Evolutionary conservation across 2,888 invertebrate species (phyloP).

Genomic region (Perithous albicinctus): DNA sequence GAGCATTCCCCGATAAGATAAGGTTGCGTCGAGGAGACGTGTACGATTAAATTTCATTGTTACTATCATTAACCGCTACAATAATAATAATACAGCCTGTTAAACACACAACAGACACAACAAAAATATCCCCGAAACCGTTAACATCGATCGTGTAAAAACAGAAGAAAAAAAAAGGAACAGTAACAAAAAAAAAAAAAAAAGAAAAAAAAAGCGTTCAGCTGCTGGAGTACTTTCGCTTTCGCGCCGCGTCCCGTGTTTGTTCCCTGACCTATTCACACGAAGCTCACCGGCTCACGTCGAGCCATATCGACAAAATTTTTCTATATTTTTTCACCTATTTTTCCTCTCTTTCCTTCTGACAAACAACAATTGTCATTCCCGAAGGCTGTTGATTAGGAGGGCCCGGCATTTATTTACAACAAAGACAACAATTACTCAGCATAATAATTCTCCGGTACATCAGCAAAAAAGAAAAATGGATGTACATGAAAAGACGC

Average conservation of each 20-base stretch:
- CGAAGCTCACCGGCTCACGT: slow-evolving; percentile 2
- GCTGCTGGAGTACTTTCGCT: slow-evolving; percentile 61
- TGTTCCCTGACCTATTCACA: slow-evolving; percentile 61
- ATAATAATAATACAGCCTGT: neutral
- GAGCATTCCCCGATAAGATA: neutral
- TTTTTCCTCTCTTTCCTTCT: neutral
- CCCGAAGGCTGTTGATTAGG: neutral
- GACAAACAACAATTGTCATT: neutral
- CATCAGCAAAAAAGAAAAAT: neutral
- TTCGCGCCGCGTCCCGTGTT: slow-evolving; percentile 32
- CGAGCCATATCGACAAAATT: neutral
- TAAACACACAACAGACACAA: neutral
- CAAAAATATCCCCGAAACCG: neutral
- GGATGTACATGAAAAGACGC: too few relatives aligned
- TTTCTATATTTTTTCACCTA: too few relatives aligned
- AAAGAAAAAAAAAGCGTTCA: slow-evolving; percentile 20
- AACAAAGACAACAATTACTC: neutral
- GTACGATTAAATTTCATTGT: neutral
- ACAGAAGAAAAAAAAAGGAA: slow-evolving; percentile 15
- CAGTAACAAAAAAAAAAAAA: too few relatives aligned
- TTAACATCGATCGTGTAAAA: neutral
- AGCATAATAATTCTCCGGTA: neutral
- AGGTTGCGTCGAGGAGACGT: neutral
- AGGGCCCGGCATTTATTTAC: neutral
- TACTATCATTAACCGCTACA: neutral